Base-by-base conservation (phyloP, 2,113 vertebrate genomes). In the Tor tambroides region DNA sequence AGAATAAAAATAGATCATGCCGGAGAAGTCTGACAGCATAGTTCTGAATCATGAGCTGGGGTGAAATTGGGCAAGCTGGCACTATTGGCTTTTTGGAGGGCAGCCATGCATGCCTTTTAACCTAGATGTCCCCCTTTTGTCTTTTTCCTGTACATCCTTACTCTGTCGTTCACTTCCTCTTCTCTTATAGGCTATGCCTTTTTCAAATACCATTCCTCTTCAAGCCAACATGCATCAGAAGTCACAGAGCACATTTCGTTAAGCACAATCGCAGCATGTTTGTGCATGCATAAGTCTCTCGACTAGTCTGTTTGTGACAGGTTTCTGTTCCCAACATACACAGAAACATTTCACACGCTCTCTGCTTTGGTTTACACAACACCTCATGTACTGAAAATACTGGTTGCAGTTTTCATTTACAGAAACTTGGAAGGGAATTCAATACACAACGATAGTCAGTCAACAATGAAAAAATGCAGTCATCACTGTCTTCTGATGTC, bases 51-150 rank as follows among this genome's bases (percentile, higher is more conserved):
- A 91, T 84, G 46, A 80, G 87, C 88, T 84, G 89, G 85, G 86
- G 92, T 89, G 77, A 89, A 86, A 85, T 72, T 89, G 92, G 90
- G 89, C 92, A 90, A 85, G 89, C 87, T 90, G 89, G 79, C 82
- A 86, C 43, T 87, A 87, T 91, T 87, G 91, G 88, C 93, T 91
- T 94, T 28, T 93, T 93, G 91, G 93, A 91, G 92, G 75, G 83
- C 93, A 93, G 88, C 89, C 93, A 93, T 92, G 91, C 92, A 83
- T 93, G 91, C 75, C 88, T 91, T 91, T 90, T 87, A 92, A 92
- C 91, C 92, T 91, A 92, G 89, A 93, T 93, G 92, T 92, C 88
- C 87, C 71, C 65, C 88, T 93, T 93, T 92, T 91, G 92, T 92
- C 92, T 89, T 91, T 88, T 54, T 84, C 71, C 17, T 87, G 56